Percentiles rank a stretch among this genome's conserved stretches.
Conservation (phyloP, 2,888 invertebrate species). For the Ochropacha duplaris region DNA sequence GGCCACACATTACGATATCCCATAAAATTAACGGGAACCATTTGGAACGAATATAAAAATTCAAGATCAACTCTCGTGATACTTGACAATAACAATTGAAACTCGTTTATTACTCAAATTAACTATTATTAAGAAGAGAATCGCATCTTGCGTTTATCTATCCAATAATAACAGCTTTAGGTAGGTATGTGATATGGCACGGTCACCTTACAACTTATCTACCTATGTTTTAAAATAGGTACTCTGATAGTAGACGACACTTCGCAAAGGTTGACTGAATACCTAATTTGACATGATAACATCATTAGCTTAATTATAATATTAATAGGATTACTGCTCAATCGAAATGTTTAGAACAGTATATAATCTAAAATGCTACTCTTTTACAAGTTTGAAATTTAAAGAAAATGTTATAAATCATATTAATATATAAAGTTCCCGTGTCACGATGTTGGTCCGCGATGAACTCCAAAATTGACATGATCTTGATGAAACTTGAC, state of each 20-base stretch:
- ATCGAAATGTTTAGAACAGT: too few species aligned
- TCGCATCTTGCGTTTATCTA: constrained; percentile 31
- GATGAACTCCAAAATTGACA: too few species aligned
- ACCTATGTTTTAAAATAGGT: neutral
- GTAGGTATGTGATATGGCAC: constrained; percentile 20
- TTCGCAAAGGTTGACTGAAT: neutral
- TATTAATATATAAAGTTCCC: too few species aligned
- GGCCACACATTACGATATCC: constrained; percentile 67
- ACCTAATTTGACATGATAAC: too few species aligned
- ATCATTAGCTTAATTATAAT: too few species aligned
- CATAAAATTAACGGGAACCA: constrained; percentile 68
- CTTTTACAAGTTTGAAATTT: too few species aligned
- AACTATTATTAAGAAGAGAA: constrained; percentile 52
- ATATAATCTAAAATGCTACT: too few species aligned
- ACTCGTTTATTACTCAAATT: constrained; percentile 58
- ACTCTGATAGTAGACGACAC: neutral
- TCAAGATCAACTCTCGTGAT: constrained; percentile 57
- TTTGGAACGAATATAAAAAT: constrained; percentile 42
- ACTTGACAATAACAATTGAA: constrained; percentile 61
- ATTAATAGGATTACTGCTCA: too few species aligned
- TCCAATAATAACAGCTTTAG: constrained; percentile 30
- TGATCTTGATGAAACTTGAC: too few species aligned
- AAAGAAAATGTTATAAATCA: too few species aligned
- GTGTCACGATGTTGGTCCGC: too few species aligned
- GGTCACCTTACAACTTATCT: constrained; percentile 24